These are phyloP conservation scores for Catharus minimus DNA, from an alignment of 2,113 vertebrate genomes.

Conservation along the genomic window DNA sequence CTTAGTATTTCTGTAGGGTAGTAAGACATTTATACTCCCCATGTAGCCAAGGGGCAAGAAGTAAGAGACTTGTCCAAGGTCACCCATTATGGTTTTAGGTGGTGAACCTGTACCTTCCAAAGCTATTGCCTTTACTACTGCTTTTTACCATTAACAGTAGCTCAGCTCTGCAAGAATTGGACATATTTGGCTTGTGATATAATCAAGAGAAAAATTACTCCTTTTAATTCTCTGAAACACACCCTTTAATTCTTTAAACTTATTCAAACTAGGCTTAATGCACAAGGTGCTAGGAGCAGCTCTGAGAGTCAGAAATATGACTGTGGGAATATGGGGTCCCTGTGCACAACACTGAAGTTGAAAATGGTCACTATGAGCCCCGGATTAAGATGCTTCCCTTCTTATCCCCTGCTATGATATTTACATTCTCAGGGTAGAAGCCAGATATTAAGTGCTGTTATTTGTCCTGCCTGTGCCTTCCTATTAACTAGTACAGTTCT, in stretches of 20 bases:
- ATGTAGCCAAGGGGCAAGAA: neutral
- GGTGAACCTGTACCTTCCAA: neutral
- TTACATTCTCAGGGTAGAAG: neutral
- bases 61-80: neutral
- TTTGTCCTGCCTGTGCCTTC: neutral
- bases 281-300: neutral
- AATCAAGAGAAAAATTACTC: neutral
- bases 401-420: neutral
- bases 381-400: neutral
- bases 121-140: neutral
- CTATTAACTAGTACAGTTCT: neutral
- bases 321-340: neutral
- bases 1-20: neutral
- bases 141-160: neutral
- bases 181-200: neutral
- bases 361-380: neutral
- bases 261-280: neutral
- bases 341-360: neutral
- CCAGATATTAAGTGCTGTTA: neutral
- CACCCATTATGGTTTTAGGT: neutral
- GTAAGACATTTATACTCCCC: neutral
- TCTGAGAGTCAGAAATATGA: neutral
- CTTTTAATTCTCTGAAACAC: neutral
- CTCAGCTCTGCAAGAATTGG: neutral
- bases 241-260: neutral